Percentiles rank a stretch among this genome's conserved stretches.
phyloP scores from a whole-genome alignment of 2,113 vertebrate genomes.

The Pipa parva region DNA sequence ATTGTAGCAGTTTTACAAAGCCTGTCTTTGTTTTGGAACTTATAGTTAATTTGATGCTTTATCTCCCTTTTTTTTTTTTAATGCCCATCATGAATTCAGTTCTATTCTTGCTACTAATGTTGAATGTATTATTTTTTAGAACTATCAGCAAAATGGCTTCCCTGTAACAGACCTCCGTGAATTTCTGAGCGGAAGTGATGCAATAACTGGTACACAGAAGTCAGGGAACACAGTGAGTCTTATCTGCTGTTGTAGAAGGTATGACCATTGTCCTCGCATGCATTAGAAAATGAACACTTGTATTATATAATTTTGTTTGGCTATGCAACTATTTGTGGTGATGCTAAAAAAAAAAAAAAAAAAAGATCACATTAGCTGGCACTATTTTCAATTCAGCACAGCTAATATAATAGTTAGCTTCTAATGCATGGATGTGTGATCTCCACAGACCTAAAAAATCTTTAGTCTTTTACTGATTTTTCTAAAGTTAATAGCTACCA shows the following conservation, averaged over 20 bases:
- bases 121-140: slow-evolving; percentile 61
- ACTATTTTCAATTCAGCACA: background rate
- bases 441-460: too few species aligned
- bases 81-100: background rate
- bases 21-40: background rate
- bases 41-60: background rate
- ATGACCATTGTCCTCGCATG: slow-evolving; percentile 30
- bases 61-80: background rate
- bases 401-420: background rate
- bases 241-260: slow-evolving; percentile 76
- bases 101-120: background rate
- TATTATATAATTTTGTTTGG: too few species aligned
- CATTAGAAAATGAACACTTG: background rate
- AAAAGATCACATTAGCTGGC: background rate
- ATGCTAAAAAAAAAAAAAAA: background rate
- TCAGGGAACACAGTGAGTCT: slow-evolving; percentile 42
- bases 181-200: slow-evolving; percentile 70
- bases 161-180: slow-evolving; percentile 83
- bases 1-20: background rate
- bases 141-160: slow-evolving; percentile 82
- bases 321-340: background rate
- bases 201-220: slow-evolving; percentile 47
- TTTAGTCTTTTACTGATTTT: background rate
- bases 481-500: background rate
- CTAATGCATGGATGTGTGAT: background rate